These are phyloP conservation scores for Epinotia nisella DNA, from an alignment of 2,888 invertebrate genomes.

Conservation along the genomic window DNA sequence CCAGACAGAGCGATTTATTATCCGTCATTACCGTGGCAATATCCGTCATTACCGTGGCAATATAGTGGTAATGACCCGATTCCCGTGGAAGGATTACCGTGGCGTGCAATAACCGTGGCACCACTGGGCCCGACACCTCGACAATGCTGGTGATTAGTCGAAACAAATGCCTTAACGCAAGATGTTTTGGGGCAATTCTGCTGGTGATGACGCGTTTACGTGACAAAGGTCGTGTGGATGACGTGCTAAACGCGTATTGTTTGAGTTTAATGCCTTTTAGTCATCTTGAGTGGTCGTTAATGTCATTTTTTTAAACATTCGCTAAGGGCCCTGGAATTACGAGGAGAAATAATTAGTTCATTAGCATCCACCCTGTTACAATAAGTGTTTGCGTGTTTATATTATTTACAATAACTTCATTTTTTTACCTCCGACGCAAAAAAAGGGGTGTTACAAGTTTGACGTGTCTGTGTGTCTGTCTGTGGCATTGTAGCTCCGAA, in stretches of 20 bases:
- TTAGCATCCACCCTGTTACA: no score
- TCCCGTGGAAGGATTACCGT: conserved; percentile 54
- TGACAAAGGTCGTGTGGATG: conserved; percentile 20
- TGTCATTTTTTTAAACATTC: not conserved
- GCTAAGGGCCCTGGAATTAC: no score
- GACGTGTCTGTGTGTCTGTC: no score
- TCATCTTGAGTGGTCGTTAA: conserved; percentile 8
- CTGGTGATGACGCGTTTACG: conserved; percentile 13
- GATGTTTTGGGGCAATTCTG: conserved; percentile 35
- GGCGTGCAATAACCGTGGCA: conserved; percentile 56
- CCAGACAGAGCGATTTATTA: conserved; percentile 64
- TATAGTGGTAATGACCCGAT: conserved; percentile 71
- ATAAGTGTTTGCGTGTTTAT: not conserved
- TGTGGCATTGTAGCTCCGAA: no score
- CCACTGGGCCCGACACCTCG: conserved; percentile 43
- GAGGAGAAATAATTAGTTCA: no score
- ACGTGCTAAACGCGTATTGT: conserved; percentile 8
- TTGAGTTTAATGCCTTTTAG: conserved; percentile 17
- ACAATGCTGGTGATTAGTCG: conserved; percentile 40
- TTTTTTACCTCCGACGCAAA: no score
- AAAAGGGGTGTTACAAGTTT: no score
- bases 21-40: conserved; percentile 70
- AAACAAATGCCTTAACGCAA: conserved; percentile 36
- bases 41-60: conserved; percentile 70
- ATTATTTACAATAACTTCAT: no score